A percentile compares a stretch with the other conserved stretches of the same genome.
These are phyloP conservation scores for Marmota monax DNA, from an alignment of 2,113 vertebrate genomes.

Conservation along the genomic window DNA sequence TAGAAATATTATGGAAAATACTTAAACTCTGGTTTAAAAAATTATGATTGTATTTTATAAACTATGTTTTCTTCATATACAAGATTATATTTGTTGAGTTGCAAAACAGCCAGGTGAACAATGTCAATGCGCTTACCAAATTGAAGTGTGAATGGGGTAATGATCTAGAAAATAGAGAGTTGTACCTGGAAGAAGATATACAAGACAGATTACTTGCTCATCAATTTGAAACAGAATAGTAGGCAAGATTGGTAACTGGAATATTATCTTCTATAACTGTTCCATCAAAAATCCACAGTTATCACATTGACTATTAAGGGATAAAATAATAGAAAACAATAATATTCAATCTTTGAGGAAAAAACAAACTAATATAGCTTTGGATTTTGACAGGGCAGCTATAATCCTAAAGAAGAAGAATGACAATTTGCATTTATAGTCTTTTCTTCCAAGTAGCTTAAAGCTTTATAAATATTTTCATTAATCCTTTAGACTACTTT, in stretches of 20 bases:
- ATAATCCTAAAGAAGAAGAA: conserved; percentile 49
- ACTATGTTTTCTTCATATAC: conserved; percentile 15
- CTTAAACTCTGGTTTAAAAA: neutral
- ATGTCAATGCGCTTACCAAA: neutral
- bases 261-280: neutral
- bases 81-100: conserved; percentile 49
- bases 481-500: conserved; percentile 51
- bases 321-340: conserved; percentile 45
- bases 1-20: conserved; percentile 12
- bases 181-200: neutral
- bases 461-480: conserved; percentile 63
- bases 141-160: neutral
- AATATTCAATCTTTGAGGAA: conserved; percentile 33
- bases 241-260: neutral
- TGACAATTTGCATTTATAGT: conserved; percentile 64
- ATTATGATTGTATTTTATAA: conserved; percentile 14
- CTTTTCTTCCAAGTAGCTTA: conserved; percentile 57
- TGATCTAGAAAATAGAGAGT: conserved; percentile 46
- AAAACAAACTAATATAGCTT: conserved; percentile 39
- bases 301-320: neutral
- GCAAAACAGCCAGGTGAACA: neutral
- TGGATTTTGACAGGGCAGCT: conserved; percentile 61
- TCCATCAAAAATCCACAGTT: neutral
- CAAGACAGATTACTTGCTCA: neutral
- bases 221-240: conserved; percentile 36